Base-by-base conservation (phyloP, 1,140 invertebrate species). In the Cydia strobilella region DNA sequence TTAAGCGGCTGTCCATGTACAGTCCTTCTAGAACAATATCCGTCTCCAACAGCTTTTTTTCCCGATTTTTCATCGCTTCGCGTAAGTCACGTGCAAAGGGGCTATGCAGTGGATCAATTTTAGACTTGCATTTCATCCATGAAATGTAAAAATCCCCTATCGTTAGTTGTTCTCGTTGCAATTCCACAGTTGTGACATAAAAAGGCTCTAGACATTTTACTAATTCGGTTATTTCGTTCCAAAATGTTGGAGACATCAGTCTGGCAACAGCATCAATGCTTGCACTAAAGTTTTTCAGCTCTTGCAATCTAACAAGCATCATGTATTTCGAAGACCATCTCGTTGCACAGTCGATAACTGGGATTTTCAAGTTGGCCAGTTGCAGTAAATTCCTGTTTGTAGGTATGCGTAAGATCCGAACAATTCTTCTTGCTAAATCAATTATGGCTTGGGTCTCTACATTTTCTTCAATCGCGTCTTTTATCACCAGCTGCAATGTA, bases 371-470 rank as follows among this genome's bases (percentile, higher is more conserved):
- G 35, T 73, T 73, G 31, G 72, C 72, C 72, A 27, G 23, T 7
- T 27, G 5, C 20, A 73, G 23, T 73, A 59, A 23, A 35, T 73
- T 59, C 42, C 27, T 73, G 12, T 73, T 73, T 25, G 15, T 51
- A 13, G 51, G 18, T 51, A n/a, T 54, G 72, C 25, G 72, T 73
- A 71, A 39, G 84, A 90, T 84, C 75, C 81, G 89, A 45, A 87
- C 88, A 65, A 86, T 88, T 72, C 88, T 86, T 76, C 75, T 89
- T 59, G 54, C 54, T 18, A 59, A 59, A 20, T 59, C 20, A 59
- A 59, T 59, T 59, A 20, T 59, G 18, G 54, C 10, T 59, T 23
- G 54, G 54, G 54, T 20, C 54, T 59, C 18, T 59, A 59, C 10
- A 59, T 59, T 59, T 59, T 59, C 35, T 45, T 45, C 42, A 45